phyloP scores from a whole-genome alignment of 2,888 invertebrate species.

The Prostheceraeus crozeri region DNA sequence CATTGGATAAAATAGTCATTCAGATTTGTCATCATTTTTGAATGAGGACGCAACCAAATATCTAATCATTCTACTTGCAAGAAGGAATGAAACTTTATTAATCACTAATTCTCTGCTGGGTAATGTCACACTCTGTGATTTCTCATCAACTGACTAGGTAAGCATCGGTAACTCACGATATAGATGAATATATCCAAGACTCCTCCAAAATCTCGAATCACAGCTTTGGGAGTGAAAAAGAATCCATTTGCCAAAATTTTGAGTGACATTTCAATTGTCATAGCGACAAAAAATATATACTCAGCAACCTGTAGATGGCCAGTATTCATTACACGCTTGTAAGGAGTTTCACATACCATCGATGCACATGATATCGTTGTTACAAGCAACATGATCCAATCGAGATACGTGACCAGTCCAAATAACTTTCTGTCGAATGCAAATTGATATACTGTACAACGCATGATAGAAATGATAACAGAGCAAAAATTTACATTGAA shows the following conservation, averaged over 20 bases:
- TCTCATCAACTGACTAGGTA: too few species aligned
- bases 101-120: too few species aligned
- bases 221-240: constrained; percentile 96
- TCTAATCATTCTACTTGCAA: too few species aligned
- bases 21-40: too few species aligned
- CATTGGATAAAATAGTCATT: too few species aligned
- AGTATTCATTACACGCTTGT: constrained; percentile 77
- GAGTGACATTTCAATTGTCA: constrained; percentile 88
- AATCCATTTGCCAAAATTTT: constrained; percentile 94
- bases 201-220: constrained; percentile 92
- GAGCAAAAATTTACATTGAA: too few species aligned
- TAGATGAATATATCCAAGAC: constrained; percentile 94
- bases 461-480: too few species aligned
- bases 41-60: too few species aligned
- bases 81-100: too few species aligned
- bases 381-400: constrained; percentile 98
- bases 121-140: too few species aligned
- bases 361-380: constrained; percentile 93
- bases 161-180: constrained; percentile 75
- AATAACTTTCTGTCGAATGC: constrained; percentile 73
- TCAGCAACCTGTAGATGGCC: constrained; percentile 65
- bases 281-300: constrained; percentile 91
- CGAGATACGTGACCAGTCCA: constrained; percentile 91
- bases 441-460: too few species aligned
- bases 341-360: constrained; percentile 98